Base-by-base conservation (phyloP, 2,888 invertebrate species). In the Catocala fraxini region DNA sequence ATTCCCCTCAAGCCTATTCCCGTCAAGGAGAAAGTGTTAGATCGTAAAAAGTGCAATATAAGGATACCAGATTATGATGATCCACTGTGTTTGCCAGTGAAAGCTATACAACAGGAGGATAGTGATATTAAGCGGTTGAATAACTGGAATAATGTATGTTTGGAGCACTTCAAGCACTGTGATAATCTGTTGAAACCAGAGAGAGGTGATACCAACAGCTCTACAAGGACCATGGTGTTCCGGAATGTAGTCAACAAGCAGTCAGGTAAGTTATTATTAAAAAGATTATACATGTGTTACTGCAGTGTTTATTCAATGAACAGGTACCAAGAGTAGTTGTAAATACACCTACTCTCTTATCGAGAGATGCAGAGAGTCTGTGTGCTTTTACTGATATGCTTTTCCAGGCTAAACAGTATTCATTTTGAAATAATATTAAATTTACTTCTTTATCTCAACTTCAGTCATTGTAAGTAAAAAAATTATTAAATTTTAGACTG, bases 1-100 rank as follows among this genome's bases (percentile, higher is more conserved):
- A 25, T 25, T 3, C 25, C 25, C 25, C 25, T 25, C 25, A 25
- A 65, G 2, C 33, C 42, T 15, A 25, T 48, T 15, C 65, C 47
- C 4, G n/a, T 41, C 0, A 73, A 70, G 55, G 75, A 81, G 6
- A 65, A 68, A 7, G 60, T 72, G 10, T 13, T 72, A 0, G 67
- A 71, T 13, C 80, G 89, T 9, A 88, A 82, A 43, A 80, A 77
- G 12, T 65, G 83, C 15, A 80, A 85, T 25, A 87, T 92, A 39
- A 75, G 76, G 7, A 88, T 94, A 1, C 93, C 93, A 0, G 93
- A 94, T 57, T 93, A 88, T 45, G 90, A 90, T 2, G 93, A 94
- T 58, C 91, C 93, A 0, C 60, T 93, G 25, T 93, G 93, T 71
- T 73, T 94, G 58, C 92, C 93, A 0, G 93, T 92, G 0, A 86